Percentiles rank a stretch among this genome's conserved stretches.
Evolutionary conservation across 2,888 invertebrate species (phyloP).

Genomic region (Torymus tubicola): DNA sequence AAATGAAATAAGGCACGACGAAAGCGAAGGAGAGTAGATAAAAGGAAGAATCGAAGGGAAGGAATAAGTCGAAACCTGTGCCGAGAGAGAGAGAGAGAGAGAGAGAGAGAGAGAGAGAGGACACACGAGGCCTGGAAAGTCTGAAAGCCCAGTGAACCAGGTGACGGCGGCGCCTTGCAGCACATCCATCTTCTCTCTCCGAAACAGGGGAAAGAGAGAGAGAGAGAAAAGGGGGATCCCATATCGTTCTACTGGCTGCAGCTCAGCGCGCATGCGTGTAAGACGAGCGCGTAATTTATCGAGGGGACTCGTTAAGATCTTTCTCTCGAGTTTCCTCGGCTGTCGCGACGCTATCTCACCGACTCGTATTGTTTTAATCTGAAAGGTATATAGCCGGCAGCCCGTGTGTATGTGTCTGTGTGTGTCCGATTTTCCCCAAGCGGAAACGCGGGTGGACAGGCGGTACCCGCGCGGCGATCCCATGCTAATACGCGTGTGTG

Average conservation of each 20-base stretch:
- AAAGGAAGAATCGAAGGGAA: conserved; percentile 1
- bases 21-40: conserved; percentile 7
- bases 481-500: neutral
- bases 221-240: conserved; percentile 29
- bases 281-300: conserved; percentile 69
- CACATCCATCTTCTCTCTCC: conserved; percentile 72
- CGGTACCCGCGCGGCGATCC: conserved; percentile 4
- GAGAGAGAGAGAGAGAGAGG: conserved; percentile 7
- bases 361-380: conserved; percentile 71
- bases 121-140: conserved; percentile 56
- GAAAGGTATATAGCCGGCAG: conserved; percentile 1
- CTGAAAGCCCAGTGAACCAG: conserved; percentile 68
- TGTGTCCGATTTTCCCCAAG: neutral
- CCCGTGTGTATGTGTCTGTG: neutral
- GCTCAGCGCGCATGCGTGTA: neutral
- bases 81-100: neutral
- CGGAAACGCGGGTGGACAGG: neutral
- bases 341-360: conserved; percentile 70
- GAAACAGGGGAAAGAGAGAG: conserved; percentile 49
- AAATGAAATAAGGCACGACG: conserved; percentile 24
- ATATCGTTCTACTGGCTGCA: neutral
- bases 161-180: conserved; percentile 74
- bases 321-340: conserved; percentile 62
- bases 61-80: neutral
- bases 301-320: conserved; percentile 72